Conservation (phyloP, 2,888 invertebrate species). For the Nesidiocoris tenuis region DNA sequence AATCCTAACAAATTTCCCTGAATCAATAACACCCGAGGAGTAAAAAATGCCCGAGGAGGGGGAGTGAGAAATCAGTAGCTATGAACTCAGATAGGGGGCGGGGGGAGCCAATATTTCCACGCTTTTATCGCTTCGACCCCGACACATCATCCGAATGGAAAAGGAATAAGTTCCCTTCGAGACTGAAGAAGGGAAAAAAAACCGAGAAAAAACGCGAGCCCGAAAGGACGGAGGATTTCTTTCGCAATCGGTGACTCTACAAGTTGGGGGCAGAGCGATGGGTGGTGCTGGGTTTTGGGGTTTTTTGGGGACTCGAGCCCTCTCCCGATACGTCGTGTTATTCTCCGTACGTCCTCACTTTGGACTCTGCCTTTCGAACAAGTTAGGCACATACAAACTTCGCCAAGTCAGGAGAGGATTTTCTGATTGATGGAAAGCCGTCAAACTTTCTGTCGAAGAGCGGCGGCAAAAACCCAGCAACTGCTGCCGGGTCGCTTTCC, state of each 20-base stretch:
- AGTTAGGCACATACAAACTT: slow-evolving; percentile 16
- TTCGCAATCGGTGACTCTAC: slow-evolving; percentile 37
- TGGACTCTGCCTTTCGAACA: neutral
- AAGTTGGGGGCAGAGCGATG: slow-evolving; percentile 30
- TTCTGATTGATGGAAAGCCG: slow-evolving; percentile 46
- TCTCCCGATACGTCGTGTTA: slow-evolving; percentile 35
- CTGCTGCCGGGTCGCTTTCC: neutral
- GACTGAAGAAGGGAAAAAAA: neutral
- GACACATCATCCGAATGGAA: slow-evolving; percentile 36
- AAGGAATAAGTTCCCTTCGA: slow-evolving; percentile 28
- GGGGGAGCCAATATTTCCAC: slow-evolving; percentile 34
- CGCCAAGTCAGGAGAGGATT: slow-evolving; percentile 7
- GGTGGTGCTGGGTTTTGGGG: slow-evolving; percentile 15
- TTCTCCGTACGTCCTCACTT: slow-evolving; percentile 31
- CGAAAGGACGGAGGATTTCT: slow-evolving; percentile 2
- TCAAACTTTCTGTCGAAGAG: slow-evolving; percentile 44
- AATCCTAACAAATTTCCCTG: slow-evolving; percentile 34
- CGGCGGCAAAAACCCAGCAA: neutral
- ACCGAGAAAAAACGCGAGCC: neutral
- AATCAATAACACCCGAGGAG: slow-evolving; percentile 28
- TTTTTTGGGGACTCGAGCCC: too few species aligned
- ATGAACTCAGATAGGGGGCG: neutral
- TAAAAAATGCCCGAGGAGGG: neutral
- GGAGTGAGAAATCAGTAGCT: slow-evolving; percentile 1
- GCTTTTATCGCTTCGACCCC: slow-evolving; percentile 31